Evolutionary conservation across 2,113 vertebrate species (phyloP).

Genomic region (Silurus meridionalis): DNA sequence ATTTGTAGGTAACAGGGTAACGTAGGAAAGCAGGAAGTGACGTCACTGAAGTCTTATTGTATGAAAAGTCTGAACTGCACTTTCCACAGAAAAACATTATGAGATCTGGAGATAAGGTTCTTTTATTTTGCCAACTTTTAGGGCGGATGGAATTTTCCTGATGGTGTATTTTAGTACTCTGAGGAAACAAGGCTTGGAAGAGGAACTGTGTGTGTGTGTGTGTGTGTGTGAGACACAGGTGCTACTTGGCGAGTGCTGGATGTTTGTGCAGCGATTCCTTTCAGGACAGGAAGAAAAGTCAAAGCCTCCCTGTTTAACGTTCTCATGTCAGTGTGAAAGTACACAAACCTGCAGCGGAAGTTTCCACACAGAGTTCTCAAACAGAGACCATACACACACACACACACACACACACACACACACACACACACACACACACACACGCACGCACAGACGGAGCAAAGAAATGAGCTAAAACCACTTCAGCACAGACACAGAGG

Average conservation of each 20-base stretch:
- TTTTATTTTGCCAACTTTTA: neutral
- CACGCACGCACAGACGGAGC: neutral
- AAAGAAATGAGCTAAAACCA: neutral
- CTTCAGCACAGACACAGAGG: neutral
- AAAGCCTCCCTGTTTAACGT: conserved; percentile 17
- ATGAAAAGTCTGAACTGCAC: neutral
- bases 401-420: conserved; percentile 16
- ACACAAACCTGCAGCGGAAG: conserved; percentile 26
- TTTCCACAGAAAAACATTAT: neutral
- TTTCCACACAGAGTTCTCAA: conserved; percentile 22
- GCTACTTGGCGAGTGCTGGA: conserved; percentile 20
- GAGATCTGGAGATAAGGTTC: neutral
- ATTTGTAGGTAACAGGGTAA: neutral
- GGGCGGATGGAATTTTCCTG: neutral
- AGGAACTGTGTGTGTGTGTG: neutral
- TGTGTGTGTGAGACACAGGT: neutral
- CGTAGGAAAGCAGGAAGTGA: neutral
- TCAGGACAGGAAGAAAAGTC: conserved; percentile 5
- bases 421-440: neutral
- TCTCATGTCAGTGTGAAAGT: neutral
- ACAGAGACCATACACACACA: neutral
- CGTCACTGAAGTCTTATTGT: neutral
- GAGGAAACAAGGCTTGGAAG: neutral
- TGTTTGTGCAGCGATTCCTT: conserved; percentile 18
- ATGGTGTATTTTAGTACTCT: neutral